Percentiles rank a stretch among this genome's conserved stretches.
phyloP scores from a whole-genome alignment of 2,888 invertebrate species.

The Tuberolachnus salignus region DNA sequence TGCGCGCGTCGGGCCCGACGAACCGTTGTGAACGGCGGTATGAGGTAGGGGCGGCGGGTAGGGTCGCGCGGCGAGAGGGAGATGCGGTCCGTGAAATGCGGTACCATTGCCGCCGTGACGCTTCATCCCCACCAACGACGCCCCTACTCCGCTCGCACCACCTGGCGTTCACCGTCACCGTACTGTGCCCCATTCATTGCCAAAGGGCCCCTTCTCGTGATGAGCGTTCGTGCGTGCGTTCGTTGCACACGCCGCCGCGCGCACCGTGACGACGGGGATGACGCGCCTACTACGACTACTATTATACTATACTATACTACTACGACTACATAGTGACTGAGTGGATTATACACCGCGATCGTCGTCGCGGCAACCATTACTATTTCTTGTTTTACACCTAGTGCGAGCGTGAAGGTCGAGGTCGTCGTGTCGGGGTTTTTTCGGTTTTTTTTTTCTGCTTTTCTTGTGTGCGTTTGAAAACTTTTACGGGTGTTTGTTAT shows the following conservation, averaged over 20 bases:
- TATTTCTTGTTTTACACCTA: neutral
- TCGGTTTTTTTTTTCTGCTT: neutral
- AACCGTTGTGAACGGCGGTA: neutral
- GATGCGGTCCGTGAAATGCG: constrained; percentile 26
- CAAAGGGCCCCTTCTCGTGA: constrained; percentile 39
- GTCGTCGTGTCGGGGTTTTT: neutral
- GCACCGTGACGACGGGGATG: constrained; percentile 43
- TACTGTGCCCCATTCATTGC: constrained; percentile 44
- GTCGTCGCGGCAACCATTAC: neutral
- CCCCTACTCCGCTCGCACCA: neutral
- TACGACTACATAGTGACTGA: neutral
- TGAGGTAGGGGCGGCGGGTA: neutral
- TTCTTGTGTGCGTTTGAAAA: neutral
- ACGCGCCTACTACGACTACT: constrained; percentile 29
- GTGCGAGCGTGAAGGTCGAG: constrained; percentile 4
- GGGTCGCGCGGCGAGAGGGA: neutral
- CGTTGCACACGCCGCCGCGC: constrained; percentile 20
- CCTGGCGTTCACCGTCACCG: constrained; percentile 28
- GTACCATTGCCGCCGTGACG: neutral
- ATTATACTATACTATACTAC: constrained; percentile 2
- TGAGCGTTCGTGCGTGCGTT: neutral
- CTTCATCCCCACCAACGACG: neutral
- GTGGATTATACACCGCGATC: constrained; percentile 37
- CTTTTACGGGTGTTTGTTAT: neutral
- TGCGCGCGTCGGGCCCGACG: constrained; percentile 1